phyloP scores from a whole-genome alignment of 2,888 invertebrate genomes.

The Proisotoma minuta region DNA sequence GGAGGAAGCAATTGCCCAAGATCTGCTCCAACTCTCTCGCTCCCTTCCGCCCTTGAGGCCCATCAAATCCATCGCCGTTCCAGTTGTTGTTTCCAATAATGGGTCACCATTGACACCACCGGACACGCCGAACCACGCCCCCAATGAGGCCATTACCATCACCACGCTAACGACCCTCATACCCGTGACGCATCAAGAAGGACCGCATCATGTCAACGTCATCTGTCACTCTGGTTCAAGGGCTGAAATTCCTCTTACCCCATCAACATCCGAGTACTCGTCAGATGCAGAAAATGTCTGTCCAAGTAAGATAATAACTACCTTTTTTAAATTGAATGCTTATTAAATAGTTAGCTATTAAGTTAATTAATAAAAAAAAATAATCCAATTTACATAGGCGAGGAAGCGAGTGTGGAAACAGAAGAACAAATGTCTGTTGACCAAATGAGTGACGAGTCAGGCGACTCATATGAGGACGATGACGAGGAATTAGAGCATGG shows the following conservation, averaged over 20 bases:
- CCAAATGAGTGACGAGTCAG: background rate
- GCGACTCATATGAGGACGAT: background rate
- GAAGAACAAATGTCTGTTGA: background rate
- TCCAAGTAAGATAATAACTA: constrained; percentile 50
- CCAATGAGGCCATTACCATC: constrained; percentile 12
- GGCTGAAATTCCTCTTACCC: constrained; percentile 54
- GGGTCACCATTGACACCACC: constrained; percentile 23
- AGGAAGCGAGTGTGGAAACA: background rate
- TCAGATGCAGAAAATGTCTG: constrained; percentile 66
- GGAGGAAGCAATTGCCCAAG: constrained; percentile 85
- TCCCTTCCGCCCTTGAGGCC: constrained; percentile 62
- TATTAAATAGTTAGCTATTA: too few species aligned
- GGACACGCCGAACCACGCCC: constrained; percentile 18
- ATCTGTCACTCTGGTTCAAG: constrained; percentile 34
- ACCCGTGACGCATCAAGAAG: background rate
- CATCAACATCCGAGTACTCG: constrained; percentile 68
- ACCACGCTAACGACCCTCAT: constrained; percentile 10
- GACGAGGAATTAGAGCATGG: too few species aligned
- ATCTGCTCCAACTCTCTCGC: constrained; percentile 53
- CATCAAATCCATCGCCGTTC: constrained; percentile 37
- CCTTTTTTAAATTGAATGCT: background rate
- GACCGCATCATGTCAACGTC: constrained; percentile 32
- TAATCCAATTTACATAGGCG: background rate
- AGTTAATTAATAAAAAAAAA: background rate
- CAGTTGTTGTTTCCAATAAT: constrained; percentile 19